These are phyloP conservation scores for Pteronura brasiliensis DNA, from an alignment of 2,113 vertebrate species.

Conservation along the genomic window DNA sequence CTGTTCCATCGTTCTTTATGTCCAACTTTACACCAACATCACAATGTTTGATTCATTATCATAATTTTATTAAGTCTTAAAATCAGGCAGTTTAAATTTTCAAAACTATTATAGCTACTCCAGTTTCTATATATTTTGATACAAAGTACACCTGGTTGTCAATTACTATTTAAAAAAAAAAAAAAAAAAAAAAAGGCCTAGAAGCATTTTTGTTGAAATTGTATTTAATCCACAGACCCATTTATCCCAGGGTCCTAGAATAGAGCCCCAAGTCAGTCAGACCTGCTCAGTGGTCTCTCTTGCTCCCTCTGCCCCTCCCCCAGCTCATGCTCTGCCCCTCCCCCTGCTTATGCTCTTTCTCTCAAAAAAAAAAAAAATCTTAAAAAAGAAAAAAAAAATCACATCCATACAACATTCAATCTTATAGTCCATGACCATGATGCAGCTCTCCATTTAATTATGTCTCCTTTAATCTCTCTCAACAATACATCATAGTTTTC, in stretches of 20 bases:
- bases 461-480: background rate
- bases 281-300: background rate
- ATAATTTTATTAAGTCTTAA: constrained; percentile 18
- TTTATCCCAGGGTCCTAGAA: background rate
- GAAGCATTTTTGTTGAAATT: background rate
- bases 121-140: background rate
- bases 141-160: background rate
- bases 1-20: background rate
- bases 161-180: background rate
- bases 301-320: background rate
- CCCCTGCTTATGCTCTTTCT: background rate
- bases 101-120: background rate
- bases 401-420: background rate
- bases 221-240: background rate
- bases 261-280: background rate
- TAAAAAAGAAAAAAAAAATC: background rate
- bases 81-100: background rate
- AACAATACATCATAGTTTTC: background rate
- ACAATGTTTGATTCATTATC: background rate
- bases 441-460: background rate
- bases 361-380: background rate
- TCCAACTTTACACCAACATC: background rate
- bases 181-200: background rate
- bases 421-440: background rate
- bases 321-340: background rate